Evolutionary conservation across 2,797 vertebrate genomes (phyloP).

Genomic region (Sebastes minor): DNA sequence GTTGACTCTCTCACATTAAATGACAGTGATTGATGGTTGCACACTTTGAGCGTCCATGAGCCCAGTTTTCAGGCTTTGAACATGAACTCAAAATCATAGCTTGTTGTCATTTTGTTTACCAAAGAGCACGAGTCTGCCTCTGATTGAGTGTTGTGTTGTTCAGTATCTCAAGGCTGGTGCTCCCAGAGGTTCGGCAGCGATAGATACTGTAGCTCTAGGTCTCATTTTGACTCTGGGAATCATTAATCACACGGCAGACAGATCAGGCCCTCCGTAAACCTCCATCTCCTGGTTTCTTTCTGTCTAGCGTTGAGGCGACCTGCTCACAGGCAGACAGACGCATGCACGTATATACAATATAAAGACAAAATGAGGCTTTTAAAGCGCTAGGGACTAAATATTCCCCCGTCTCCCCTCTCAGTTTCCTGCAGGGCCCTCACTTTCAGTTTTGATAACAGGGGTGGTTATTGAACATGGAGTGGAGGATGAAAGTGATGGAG

Average conservation of each 20-base stretch:
- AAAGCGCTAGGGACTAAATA: neutral
- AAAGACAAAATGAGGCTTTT: neutral
- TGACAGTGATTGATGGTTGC: conserved; percentile 17
- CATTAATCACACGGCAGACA: conserved; percentile 56
- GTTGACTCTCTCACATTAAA: neutral
- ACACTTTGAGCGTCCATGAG: neutral
- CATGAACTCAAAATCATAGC: conserved; percentile 4
- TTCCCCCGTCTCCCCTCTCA: neutral
- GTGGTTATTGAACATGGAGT: neutral
- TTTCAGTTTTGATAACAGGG: neutral
- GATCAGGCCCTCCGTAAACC: conserved; percentile 26
- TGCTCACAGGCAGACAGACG: neutral
- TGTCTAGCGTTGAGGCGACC: neutral
- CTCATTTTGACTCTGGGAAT: conserved; percentile 40
- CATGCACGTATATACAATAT: neutral
- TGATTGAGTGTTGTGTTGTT: conserved; percentile 31
- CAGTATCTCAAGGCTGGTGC: conserved; percentile 13
- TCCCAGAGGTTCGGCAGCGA: conserved; percentile 14
- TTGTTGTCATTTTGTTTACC: conserved; percentile 14
- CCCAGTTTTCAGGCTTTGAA: conserved; percentile 1
- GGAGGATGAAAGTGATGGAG: conserved; percentile 1
- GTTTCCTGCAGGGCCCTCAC: neutral
- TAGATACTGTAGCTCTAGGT: conserved; percentile 5
- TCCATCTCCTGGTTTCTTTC: conserved; percentile 11
- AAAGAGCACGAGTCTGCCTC: conserved; percentile 9